Evolutionary conservation across 2,797 vertebrate species (phyloP).

Genomic region (Capromys pilorides): DNA sequence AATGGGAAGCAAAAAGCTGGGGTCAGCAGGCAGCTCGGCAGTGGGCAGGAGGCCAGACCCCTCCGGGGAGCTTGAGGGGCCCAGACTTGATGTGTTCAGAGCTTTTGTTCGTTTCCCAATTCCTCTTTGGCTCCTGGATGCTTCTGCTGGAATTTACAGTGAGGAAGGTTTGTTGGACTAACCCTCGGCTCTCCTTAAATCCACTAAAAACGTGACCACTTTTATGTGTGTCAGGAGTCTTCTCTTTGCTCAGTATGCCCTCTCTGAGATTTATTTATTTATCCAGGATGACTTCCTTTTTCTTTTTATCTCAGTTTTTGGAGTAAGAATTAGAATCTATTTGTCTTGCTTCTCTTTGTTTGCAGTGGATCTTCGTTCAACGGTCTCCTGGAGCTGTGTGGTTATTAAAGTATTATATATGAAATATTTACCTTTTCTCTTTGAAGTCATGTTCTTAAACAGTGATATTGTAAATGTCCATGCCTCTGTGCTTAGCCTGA

Average conservation of each 20-base stretch:
- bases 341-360: conserved; percentile 41
- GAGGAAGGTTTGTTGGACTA: conserved; percentile 26
- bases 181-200: not conserved
- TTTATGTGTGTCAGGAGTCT: not conserved
- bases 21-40: conserved; percentile 27
- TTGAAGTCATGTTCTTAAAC: conserved; percentile 43
- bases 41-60: not conserved
- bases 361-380: not conserved
- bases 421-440: conserved; percentile 46
- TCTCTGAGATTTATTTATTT: conserved; percentile 47
- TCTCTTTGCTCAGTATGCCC: not conserved
- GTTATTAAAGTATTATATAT: conserved; percentile 21
- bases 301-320: conserved; percentile 37
- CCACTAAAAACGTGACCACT: conserved; percentile 16
- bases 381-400: not conserved
- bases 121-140: not conserved
- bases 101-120: not conserved
- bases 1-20: not conserved
- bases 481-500: not conserved
- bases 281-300: conserved; percentile 28
- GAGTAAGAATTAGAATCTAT: not conserved
- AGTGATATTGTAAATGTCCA: not conserved
- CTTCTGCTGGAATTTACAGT: conserved; percentile 67
- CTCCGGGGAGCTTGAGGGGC: not conserved
- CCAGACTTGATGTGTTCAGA: conserved; percentile 49